Conservation (phyloP, 2,797 vertebrate genomes). For the Muscicapa comitata region DNA sequence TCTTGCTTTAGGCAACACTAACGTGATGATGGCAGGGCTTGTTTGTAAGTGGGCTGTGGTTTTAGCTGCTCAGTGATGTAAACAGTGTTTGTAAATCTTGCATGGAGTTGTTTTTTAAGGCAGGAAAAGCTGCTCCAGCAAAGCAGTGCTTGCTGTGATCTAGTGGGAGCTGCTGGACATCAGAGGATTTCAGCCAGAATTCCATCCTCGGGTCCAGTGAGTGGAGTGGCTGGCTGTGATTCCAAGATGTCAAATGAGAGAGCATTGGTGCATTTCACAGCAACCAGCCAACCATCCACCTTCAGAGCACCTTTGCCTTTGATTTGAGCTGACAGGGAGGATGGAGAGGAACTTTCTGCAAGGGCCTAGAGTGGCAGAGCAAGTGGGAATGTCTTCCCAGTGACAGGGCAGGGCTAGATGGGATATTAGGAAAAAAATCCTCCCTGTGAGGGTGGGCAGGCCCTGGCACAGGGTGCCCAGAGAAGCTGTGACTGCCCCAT, state of each 20-base stretch:
- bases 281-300: not conserved
- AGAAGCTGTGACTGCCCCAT: not conserved
- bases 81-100: not conserved
- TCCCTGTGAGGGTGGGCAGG: not conserved
- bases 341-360: not conserved
- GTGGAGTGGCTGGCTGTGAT: not conserved
- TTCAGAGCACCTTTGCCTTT: not conserved
- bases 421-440: not conserved
- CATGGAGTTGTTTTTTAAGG: not conserved
- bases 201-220: rapidly evolving
- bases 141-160: not conserved
- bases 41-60: not conserved
- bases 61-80: not conserved
- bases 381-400: not conserved
- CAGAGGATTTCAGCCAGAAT: not conserved
- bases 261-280: not conserved
- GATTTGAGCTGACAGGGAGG: not conserved
- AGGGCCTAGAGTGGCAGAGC: not conserved
- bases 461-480: not conserved
- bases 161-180: not conserved
- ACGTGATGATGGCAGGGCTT: rapidly evolving
- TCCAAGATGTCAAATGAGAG: not conserved
- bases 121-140: not conserved
- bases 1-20: not conserved
- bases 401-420: not conserved